These are phyloP conservation scores for Tarsius wallacei DNA, from an alignment of 2,797 vertebrate genomes.

Conservation along the genomic window DNA sequence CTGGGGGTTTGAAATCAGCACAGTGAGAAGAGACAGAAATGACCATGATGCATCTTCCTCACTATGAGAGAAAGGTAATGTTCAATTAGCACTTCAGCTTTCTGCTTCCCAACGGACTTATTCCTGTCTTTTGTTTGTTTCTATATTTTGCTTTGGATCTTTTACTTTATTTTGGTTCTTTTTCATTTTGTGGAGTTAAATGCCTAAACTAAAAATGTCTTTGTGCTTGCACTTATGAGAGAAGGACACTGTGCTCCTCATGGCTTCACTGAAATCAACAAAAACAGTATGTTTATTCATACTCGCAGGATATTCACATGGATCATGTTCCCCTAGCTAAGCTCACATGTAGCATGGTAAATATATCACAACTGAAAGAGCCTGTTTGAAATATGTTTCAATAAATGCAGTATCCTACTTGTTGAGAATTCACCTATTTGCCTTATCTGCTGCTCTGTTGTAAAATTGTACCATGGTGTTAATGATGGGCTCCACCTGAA, in stretches of 20 bases:
- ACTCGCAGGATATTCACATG: background rate
- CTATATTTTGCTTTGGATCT: conserved; percentile 35
- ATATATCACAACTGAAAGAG: background rate
- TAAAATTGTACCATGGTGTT: background rate
- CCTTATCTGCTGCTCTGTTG: background rate
- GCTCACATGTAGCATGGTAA: background rate
- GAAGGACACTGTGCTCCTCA: conserved; percentile 42
- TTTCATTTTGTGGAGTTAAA: conserved; percentile 58
- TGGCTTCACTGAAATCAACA: conserved; percentile 47
- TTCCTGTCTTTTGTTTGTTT: conserved; percentile 31
- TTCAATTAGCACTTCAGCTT: conserved; percentile 75
- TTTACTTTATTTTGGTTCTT: conserved; percentile 23
- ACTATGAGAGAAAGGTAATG: conserved; percentile 76
- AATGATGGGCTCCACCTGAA: background rate
- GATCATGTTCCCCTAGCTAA: background rate
- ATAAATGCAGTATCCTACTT: background rate
- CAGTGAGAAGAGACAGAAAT: conserved; percentile 84
- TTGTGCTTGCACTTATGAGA: background rate
- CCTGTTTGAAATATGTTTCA: background rate
- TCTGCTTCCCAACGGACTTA: conserved; percentile 65
- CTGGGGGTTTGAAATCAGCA: conserved; percentile 85
- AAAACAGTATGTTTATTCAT: background rate
- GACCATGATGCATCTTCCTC: conserved; percentile 82
- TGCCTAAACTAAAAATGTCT: background rate
- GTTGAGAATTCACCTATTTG: background rate